Evolutionary conservation across 1,140 invertebrate species (phyloP).

Genomic region (Diprion similis): DNA sequence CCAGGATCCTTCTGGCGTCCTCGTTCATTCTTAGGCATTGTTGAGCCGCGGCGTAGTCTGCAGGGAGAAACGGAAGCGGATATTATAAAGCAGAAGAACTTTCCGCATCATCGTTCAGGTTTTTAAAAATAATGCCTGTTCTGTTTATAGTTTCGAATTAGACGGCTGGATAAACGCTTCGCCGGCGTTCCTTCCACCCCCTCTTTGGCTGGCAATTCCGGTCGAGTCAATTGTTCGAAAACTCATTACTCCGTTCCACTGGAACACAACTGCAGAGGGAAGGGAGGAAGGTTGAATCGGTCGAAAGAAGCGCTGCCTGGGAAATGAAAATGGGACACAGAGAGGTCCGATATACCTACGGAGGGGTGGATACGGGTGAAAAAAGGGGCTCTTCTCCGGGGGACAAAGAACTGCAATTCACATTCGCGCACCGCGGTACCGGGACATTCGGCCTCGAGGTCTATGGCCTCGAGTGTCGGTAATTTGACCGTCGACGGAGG

Average conservation of each 20-base stretch:
- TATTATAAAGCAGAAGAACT: neutral
- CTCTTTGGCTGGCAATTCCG: too few species aligned
- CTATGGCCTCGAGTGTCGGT: constrained; percentile 2
- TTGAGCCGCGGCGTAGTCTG: neutral
- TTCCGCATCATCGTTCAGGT: neutral
- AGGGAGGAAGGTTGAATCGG: neutral
- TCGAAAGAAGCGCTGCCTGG: too few species aligned
- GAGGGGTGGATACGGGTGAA: too few species aligned
- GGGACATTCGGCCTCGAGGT: neutral
- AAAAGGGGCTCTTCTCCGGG: too few species aligned
- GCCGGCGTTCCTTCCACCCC: too few species aligned
- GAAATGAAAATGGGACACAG: too few species aligned
- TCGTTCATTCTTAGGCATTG: neutral
- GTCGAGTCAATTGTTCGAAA: too few species aligned
- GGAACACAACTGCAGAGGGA: neutral
- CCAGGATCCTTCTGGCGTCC: constrained; percentile 8
- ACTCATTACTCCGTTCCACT: too few species aligned
- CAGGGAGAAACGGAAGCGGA: neutral
- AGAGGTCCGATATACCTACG: too few species aligned
- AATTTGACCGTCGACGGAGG: neutral
- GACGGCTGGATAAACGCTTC: too few species aligned
- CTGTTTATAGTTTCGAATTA: too few species aligned
- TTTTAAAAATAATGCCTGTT: too few species aligned
- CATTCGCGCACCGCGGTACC: neutral
- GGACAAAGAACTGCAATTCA: neutral